Evolutionary conservation across 2,797 vertebrate species (phyloP).

Genomic region (Enteromius mattozi): DNA sequence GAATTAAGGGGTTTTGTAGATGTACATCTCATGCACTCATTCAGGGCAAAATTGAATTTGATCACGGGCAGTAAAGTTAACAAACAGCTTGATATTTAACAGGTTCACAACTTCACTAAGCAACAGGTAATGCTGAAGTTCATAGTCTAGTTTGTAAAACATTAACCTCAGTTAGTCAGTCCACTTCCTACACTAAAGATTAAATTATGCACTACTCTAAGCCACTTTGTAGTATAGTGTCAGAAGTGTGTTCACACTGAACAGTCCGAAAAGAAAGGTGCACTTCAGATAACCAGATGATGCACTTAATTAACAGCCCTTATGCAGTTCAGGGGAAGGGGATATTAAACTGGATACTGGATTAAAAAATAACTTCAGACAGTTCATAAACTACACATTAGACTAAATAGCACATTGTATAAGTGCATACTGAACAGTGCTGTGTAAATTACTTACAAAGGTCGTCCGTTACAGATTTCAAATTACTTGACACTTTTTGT

Average conservation of each 20-base stretch:
- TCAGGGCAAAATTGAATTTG: neutral
- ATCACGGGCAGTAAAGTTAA: neutral
- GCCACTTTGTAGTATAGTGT: neutral
- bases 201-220: neutral
- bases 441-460: neutral
- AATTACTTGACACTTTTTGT: neutral
- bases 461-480: neutral
- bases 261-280: neutral
- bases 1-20: neutral
- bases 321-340: neutral
- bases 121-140: slow-evolving; percentile 10
- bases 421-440: neutral
- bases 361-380: too few species aligned
- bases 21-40: neutral
- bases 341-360: neutral
- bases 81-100: neutral
- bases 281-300: neutral
- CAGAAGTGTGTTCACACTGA: neutral
- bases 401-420: neutral
- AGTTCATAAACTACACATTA: neutral
- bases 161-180: slow-evolving; percentile 7
- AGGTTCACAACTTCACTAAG: neutral
- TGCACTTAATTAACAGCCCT: neutral
- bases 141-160: slow-evolving; percentile 12
- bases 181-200: neutral